Conservation (phyloP, 2,888 invertebrate species). For the Gibbula magus region DNA sequence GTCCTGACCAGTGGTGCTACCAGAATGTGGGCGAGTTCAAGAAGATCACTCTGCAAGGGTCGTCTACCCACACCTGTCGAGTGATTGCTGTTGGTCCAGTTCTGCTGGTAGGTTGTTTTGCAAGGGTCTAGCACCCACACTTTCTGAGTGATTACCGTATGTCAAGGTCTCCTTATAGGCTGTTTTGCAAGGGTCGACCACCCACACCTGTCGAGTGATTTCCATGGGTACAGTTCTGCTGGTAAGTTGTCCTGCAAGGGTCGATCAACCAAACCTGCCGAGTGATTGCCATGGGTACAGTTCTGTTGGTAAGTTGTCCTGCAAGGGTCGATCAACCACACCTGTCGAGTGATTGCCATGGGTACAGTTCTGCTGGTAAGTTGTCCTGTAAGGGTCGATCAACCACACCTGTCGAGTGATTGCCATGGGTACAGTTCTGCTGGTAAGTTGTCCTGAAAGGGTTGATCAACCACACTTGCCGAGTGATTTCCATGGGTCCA, state of each 20-base stretch:
- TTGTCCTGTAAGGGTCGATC: too few species aligned
- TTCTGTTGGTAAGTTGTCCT: too few species aligned
- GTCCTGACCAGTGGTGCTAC: conserved; percentile 31
- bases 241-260: conserved; percentile 21
- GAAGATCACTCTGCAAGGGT: background rate
- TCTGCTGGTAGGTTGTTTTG: conserved; percentile 25
- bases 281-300: too few species aligned
- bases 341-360: background rate
- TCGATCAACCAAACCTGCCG: too few species aligned
- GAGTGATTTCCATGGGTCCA: conserved; percentile 2
- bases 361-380: conserved; percentile 31
- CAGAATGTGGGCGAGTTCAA: background rate
- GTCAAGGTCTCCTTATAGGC: too few species aligned
- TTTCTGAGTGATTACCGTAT: too few species aligned
- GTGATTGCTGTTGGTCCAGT: conserved; percentile 9
- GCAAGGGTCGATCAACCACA: conserved; percentile 3
- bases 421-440: too few species aligned
- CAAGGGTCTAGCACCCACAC: too few species aligned
- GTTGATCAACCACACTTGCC: conserved; percentile 4
- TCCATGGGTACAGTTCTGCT: conserved; percentile 17
- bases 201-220: conserved; percentile 10
- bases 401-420: too few species aligned
- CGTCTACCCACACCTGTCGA: conserved; percentile 9
- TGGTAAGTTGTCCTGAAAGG: too few species aligned
- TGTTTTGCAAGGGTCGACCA: conserved; percentile 11